Evolutionary conservation across 1,140 invertebrate species (phyloP).

Genomic region (Wiebesia pumilae): DNA sequence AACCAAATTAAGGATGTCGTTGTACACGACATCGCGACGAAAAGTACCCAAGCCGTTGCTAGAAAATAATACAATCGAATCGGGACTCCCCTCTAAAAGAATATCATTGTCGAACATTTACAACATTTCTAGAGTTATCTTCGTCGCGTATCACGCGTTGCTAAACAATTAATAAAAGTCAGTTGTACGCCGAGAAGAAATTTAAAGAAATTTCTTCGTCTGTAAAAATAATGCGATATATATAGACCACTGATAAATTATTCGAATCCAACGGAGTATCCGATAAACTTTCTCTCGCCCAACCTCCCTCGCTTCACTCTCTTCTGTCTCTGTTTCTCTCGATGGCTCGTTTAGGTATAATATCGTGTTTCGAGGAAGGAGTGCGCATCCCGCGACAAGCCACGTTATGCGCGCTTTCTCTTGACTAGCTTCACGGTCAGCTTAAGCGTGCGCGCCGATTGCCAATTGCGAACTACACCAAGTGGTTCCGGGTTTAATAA

Average conservation of each 20-base stretch:
- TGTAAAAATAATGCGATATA: not conserved
- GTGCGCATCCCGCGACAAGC: slow-evolving; percentile 5
- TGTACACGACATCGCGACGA: too few species aligned
- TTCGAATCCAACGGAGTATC: not conserved
- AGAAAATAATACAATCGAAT: too few species aligned
- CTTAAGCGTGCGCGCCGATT: slow-evolving; percentile 40
- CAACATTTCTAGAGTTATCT: too few species aligned
- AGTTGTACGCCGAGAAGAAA: too few species aligned
- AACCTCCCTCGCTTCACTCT: too few species aligned
- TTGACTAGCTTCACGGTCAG: slow-evolving; percentile 36
- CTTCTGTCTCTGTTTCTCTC: slow-evolving; percentile 3
- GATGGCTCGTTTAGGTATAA: slow-evolving; percentile 5
- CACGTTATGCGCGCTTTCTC: slow-evolving; percentile 44
- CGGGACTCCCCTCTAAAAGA: too few species aligned
- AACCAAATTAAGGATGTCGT: too few species aligned
- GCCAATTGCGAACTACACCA: slow-evolving; percentile 35
- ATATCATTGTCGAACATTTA: too few species aligned
- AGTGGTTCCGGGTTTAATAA: slow-evolving; percentile 48
- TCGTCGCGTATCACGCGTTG: too few species aligned
- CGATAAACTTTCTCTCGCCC: slow-evolving; percentile 2
- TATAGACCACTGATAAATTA: slow-evolving; percentile 17
- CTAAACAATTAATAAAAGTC: too few species aligned
- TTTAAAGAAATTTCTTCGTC: not conserved
- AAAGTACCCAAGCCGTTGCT: too few species aligned
- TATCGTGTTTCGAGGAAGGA: slow-evolving; percentile 16